Base-by-base conservation (phyloP, 2,113 vertebrate genomes). In the Argyrosomus japonicus region DNA sequence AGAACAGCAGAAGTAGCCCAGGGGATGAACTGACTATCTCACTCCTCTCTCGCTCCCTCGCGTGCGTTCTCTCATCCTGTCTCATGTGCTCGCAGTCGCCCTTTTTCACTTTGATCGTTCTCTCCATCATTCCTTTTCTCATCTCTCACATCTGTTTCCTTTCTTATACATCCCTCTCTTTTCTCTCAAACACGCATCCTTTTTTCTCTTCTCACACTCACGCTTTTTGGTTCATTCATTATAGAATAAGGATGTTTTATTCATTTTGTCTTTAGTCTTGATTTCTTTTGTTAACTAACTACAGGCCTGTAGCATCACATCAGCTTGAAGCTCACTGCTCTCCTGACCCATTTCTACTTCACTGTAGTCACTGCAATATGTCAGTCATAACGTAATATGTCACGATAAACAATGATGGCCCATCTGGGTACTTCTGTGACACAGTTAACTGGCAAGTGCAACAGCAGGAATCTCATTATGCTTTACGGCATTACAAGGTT, bases 1-100 rank as follows among this genome's bases (percentile, higher is more conserved):
- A 92, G 92, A 92, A 87, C 82, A 76, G 88, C 83, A 87, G 85
- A 83, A 88, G 90, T 63, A 75, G 89, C 91, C 87, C 87, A 75
- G 82, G 90, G 89, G 91, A 92, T 63, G 68, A 61, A 89, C 71
- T 62, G 79, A 87, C 90, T 67, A 50, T 86, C 84, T 73, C 74
- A 53, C 78, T 81, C 53, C 70, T 53, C 61, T 77, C 68, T 73
- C 70, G 15, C 65, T 87, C 74, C 84, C 75, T 70, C 43, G 43
- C 81, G 3, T 78, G 57, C 43, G 73, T 73, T 72, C 65, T 83
- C 69, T 32, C 77, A 80, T 83, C 84, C 71, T 82, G 68, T 68
- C 83, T 84, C 36, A 23, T 75, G 60, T 23, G 21, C 68, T 72
- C 14, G 2, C 77, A 69, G 43, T 79, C 50, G 6, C 25, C 81